These are phyloP conservation scores for Crotalus horridus DNA, from an alignment of 2,113 vertebrate species.

Conservation along the genomic window DNA sequence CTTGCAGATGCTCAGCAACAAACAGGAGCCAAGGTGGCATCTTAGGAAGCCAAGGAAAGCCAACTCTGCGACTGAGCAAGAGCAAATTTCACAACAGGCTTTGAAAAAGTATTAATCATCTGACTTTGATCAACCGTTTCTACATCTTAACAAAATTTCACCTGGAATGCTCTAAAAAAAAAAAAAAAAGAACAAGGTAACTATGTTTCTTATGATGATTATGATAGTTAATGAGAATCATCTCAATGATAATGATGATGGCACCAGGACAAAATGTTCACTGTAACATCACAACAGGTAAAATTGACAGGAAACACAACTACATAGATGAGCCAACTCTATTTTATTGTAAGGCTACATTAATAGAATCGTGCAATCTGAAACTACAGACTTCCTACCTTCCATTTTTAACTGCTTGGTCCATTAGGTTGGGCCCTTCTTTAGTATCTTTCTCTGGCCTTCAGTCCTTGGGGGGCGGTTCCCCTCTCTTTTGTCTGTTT, in stretches of 20 bases:
- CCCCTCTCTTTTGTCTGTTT: neutral
- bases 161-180: neutral
- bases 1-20: constrained; percentile 6
- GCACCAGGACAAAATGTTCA: neutral
- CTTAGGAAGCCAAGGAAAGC: neutral
- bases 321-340: neutral
- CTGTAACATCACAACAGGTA: neutral
- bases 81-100: neutral
- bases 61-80: neutral
- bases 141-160: neutral
- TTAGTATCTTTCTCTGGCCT: neutral
- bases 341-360: neutral
- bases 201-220: neutral
- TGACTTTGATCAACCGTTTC: neutral
- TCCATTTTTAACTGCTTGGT: neutral
- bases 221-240: neutral
- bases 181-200: neutral
- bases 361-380: neutral
- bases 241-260: neutral
- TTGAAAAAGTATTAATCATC: neutral
- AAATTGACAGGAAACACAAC: neutral
- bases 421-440: neutral
- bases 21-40: neutral
- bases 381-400: neutral
- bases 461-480: neutral